phyloP scores from a whole-genome alignment of 2,888 invertebrate genomes.

The Polydrusus cervinus region DNA sequence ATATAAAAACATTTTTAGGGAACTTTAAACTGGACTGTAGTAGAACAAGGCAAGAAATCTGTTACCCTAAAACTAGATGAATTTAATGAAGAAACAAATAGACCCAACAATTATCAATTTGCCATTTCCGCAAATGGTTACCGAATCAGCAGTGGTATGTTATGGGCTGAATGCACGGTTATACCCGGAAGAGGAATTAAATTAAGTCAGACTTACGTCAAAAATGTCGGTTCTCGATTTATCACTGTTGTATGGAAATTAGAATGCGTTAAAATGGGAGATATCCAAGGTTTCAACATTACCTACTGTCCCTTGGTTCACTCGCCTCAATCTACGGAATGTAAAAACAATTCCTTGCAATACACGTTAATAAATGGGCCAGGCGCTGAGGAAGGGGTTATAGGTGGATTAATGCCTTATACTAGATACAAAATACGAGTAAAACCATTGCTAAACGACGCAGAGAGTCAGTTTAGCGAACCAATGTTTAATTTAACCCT shows the following conservation, averaged over 20 bases:
- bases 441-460: slow-evolving; percentile 74
- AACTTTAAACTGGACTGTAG: slow-evolving; percentile 76
- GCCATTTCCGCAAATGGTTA: slow-evolving; percentile 86
- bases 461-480: slow-evolving; percentile 76
- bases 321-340: slow-evolving; percentile 72
- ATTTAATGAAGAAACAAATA: slow-evolving; percentile 68
- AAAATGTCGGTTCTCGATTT: slow-evolving; percentile 71
- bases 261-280: slow-evolving; percentile 82
- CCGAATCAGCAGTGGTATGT: slow-evolving; percentile 85
- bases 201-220: slow-evolving; percentile 75
- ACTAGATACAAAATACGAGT: slow-evolving; percentile 83
- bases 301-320: slow-evolving; percentile 80
- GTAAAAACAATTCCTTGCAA: slow-evolving; percentile 71
- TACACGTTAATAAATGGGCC: slow-evolving; percentile 71
- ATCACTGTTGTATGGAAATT: slow-evolving; percentile 85
- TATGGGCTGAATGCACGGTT: slow-evolving; percentile 87
- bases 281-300: slow-evolving; percentile 83
- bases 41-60: slow-evolving; percentile 63
- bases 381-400: slow-evolving; percentile 73
- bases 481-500: slow-evolving; percentile 79
- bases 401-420: slow-evolving; percentile 81
- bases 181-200: slow-evolving; percentile 72
- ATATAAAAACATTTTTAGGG: slow-evolving; percentile 70
- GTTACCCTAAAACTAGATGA: slow-evolving; percentile 28
- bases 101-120: slow-evolving; percentile 79